phyloP scores from a whole-genome alignment of 2,888 invertebrate genomes.

The Pyrrhia umbra region DNA sequence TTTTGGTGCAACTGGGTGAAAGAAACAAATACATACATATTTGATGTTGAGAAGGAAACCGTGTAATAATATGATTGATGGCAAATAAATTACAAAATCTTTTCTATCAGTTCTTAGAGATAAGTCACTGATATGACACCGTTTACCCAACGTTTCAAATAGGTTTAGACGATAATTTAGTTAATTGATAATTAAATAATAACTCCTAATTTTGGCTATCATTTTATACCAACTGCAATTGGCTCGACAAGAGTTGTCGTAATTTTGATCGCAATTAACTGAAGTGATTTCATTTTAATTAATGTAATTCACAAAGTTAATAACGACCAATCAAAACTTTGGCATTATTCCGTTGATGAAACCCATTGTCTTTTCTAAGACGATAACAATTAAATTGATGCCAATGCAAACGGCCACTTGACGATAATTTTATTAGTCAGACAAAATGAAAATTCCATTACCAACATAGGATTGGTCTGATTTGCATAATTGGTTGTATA shows the following conservation, averaged over 20 bases:
- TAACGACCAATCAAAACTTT: slow-evolving; percentile 31
- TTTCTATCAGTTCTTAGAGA: too few species aligned
- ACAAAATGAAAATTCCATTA: background rate
- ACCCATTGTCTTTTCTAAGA: background rate
- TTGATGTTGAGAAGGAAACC: too few species aligned
- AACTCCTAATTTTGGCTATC: too few species aligned
- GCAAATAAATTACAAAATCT: too few species aligned
- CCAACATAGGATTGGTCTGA: slow-evolving; percentile 3
- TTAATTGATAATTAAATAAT: too few species aligned
- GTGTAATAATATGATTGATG: too few species aligned
- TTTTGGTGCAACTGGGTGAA: too few species aligned
- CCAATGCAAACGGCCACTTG: slow-evolving; percentile 17
- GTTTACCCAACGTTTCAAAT: too few species aligned
- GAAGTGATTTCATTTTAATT: slow-evolving; percentile 19
- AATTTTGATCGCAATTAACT: slow-evolving; percentile 18
- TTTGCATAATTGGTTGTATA: slow-evolving; percentile 29
- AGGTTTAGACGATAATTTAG: too few species aligned
- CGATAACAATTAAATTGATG: slow-evolving; percentile 6
- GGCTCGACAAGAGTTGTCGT: slow-evolving; percentile 2
- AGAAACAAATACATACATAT: too few species aligned
- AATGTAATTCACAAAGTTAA: slow-evolving; percentile 15
- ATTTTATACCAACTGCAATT: background rate
- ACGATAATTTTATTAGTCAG: slow-evolving; percentile 16
- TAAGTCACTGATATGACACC: too few species aligned
- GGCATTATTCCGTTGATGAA: slow-evolving; percentile 12